Evolutionary conservation across 1,140 invertebrate species (phyloP).

Genomic region (Batillaria attramentaria): DNA sequence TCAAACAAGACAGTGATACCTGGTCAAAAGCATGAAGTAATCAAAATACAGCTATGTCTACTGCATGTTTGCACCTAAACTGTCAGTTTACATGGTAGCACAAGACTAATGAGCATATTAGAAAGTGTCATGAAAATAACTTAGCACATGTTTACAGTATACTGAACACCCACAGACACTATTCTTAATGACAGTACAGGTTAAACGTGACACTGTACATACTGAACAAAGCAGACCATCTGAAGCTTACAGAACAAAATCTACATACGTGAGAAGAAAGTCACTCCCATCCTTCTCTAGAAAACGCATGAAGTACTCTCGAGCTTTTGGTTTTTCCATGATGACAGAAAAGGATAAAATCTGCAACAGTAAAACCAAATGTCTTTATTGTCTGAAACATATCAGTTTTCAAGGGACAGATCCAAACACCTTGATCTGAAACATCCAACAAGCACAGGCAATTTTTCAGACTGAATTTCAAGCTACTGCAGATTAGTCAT

Average conservation of each 20-base stretch:
- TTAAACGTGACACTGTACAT: neutral
- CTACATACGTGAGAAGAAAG: conserved; percentile 74
- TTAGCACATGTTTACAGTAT: no score
- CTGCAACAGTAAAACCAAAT: conserved; percentile 48
- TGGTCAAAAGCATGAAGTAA: no score
- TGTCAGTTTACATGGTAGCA: no score
- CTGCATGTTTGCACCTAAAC: no score
- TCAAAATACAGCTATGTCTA: neutral
- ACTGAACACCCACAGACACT: no score
- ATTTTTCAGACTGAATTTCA: no score
- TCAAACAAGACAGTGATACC: neutral
- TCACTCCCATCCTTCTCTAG: conserved; percentile 86
- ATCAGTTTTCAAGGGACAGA: neutral
- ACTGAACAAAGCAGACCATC: neutral
- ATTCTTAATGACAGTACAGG: neutral
- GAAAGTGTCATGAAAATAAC: no score
- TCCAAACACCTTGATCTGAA: no score
- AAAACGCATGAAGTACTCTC: conserved; percentile 83
- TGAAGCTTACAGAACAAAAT: neutral
- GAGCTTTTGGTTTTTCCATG: conserved; percentile 69
- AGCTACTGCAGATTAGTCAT: no score
- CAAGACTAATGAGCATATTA: no score
- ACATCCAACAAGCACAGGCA: no score
- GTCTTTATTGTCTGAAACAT: neutral
- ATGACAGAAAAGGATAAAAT: conserved; percentile 73